A percentile compares a stretch with the other conserved stretches of the same genome.
Evolutionary conservation across 2,113 vertebrate species (phyloP).

Genomic region (Dasyurus viverrinus): DNA sequence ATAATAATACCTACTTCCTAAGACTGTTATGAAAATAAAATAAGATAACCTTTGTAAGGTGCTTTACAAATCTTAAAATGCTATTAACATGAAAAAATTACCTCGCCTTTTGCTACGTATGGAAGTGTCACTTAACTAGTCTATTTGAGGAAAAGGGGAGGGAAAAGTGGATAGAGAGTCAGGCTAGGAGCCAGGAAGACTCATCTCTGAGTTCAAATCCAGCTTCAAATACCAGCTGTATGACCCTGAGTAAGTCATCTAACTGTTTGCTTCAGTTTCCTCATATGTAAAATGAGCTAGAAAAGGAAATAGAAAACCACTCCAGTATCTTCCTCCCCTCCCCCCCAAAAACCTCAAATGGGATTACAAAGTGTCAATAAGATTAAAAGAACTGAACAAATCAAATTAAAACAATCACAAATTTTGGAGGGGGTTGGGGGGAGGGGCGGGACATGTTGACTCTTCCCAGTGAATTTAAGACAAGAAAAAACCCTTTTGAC

Average conservation of each 20-base stretch:
- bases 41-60: background rate
- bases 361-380: background rate
- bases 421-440: background rate
- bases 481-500: background rate
- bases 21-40: background rate
- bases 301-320: background rate
- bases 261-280: background rate
- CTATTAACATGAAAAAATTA: background rate
- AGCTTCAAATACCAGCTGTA: background rate
- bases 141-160: background rate
- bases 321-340: background rate
- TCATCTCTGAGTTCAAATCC: background rate
- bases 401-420: background rate
- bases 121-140: background rate
- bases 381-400: background rate
- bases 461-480: background rate
- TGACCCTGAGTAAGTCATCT: background rate
- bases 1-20: background rate
- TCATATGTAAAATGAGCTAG: background rate
- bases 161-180: no score
- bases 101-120: background rate
- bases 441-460: background rate
- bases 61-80: background rate
- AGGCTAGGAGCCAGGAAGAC: no score
- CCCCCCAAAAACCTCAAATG: background rate